Base-by-base conservation (phyloP, 2,113 vertebrate species). In the Chamaea fasciata region DNA sequence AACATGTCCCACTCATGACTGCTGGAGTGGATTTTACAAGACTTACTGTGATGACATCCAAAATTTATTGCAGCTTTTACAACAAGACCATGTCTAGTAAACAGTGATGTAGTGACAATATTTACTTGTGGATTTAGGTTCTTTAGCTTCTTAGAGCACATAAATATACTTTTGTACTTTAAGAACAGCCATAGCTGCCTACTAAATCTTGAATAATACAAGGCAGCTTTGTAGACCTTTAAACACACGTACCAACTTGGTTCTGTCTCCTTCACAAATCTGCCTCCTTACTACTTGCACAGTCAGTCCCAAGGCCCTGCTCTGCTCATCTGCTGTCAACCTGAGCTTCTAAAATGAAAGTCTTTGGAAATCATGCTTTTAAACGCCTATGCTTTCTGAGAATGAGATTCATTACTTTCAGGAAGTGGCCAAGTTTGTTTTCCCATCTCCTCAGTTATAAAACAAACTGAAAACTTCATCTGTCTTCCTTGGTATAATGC, bases 11-110 rank as follows among this genome's bases (percentile, higher is more conserved):
- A 95, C 92, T 91, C 91, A 65, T 27, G 88, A 95, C 49, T 59
- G 57, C 33, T 74, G 37, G 56, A 92, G 88, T 81, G 82, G 79
- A 91, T 95, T 94, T 94, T 83, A 91, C 87, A 94, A 89, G 93
- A 59, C 69, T 82, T 90, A 53, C 42, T 91, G 57, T 90, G 89
- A 97, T 94, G 92, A 93, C 93, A 95, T 49, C 63, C 62, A 84
- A 92, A 96, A 96, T 94, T 95, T 96, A 96, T 92, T 82, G 83
- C 59, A 91, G 47, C 70, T 92, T 97, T 97, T 95, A 96, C 88
- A 90, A 78, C 28, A 86, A 33, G 62, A 79, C 53, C 30, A 6
- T 35, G 91, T 71, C 86, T 90, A 92, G 89, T 92, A 95, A 96
- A 96, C 35, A 91, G 46, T 78, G 96, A 97, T 94, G 90, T 69